Evolutionary conservation across 2,113 vertebrate genomes (phyloP).

Genomic region (Chaetorhynchus papuensis): DNA sequence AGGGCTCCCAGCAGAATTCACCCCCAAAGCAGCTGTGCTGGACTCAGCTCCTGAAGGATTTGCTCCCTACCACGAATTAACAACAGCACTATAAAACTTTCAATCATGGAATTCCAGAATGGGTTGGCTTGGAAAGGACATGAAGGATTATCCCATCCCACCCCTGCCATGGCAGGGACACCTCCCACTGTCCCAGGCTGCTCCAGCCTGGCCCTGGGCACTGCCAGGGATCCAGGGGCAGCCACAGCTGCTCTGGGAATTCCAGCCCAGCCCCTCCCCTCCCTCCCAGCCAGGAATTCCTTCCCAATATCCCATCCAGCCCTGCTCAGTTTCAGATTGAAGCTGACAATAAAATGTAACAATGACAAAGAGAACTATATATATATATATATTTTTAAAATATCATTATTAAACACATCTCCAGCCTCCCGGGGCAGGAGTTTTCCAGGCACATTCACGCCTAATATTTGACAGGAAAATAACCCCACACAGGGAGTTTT

Average conservation of each 20-base stretch:
- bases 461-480: not conserved
- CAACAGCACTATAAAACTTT: no score
- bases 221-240: not conserved
- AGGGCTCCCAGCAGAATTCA: not conserved
- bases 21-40: not conserved
- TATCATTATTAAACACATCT: not conserved
- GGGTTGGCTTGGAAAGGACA: not conserved
- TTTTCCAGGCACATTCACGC: not conserved
- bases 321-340: not conserved
- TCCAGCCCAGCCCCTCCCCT: not conserved
- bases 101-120: not conserved
- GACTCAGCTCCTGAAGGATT: not conserved
- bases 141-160: not conserved
- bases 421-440: not conserved
- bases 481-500: not conserved
- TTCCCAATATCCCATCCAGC: not conserved
- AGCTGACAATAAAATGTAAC: not conserved
- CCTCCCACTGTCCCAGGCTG: rapidly evolving
- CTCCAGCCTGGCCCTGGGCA: not conserved
- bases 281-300: not conserved
- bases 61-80: not conserved
- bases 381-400: no score
- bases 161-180: not conserved
- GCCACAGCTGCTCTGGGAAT: not conserved
- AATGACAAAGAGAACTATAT: not conserved